These are phyloP conservation scores for Pyrrhia umbra DNA, from an alignment of 2,888 invertebrate species.

Conservation along the genomic window DNA sequence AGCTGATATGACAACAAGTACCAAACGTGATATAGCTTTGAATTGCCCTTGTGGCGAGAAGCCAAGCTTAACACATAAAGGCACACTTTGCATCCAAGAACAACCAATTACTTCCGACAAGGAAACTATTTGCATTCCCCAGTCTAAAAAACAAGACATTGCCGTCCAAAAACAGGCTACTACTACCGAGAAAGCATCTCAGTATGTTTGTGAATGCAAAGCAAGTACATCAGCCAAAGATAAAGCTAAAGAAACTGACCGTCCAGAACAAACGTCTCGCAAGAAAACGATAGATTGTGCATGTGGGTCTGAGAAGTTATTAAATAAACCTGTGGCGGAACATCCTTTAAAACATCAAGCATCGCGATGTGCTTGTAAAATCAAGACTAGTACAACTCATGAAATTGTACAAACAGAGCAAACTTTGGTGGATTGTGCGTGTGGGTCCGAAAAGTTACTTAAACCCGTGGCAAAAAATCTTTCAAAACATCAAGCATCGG, in stretches of 20 bases:
- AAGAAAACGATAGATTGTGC: background rate
- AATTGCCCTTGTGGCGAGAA: background rate
- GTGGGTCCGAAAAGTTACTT: background rate
- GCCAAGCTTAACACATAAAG: background rate
- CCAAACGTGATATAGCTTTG: background rate
- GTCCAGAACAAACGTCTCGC: background rate
- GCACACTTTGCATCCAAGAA: background rate
- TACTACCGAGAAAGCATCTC: background rate
- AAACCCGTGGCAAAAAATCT: background rate
- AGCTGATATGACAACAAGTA: background rate
- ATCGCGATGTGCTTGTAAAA: background rate
- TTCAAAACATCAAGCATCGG: background rate
- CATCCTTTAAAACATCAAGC: background rate
- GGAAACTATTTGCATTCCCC: background rate
- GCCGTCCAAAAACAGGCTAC: background rate
- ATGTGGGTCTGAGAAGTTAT: too few species aligned
- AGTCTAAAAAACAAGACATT: slow-evolving; percentile 1
- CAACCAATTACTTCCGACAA: background rate
- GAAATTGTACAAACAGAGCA: background rate
- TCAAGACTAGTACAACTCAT: background rate
- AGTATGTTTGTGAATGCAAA: slow-evolving; percentile 8
- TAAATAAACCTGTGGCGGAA: background rate
- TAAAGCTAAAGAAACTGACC: background rate
- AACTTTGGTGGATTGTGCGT: too few species aligned
- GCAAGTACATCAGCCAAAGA: background rate